Percentiles rank a stretch among this genome's conserved stretches.
These are phyloP conservation scores for Gibbula magus DNA, from an alignment of 2,888 invertebrate species.

Conservation along the genomic window DNA sequence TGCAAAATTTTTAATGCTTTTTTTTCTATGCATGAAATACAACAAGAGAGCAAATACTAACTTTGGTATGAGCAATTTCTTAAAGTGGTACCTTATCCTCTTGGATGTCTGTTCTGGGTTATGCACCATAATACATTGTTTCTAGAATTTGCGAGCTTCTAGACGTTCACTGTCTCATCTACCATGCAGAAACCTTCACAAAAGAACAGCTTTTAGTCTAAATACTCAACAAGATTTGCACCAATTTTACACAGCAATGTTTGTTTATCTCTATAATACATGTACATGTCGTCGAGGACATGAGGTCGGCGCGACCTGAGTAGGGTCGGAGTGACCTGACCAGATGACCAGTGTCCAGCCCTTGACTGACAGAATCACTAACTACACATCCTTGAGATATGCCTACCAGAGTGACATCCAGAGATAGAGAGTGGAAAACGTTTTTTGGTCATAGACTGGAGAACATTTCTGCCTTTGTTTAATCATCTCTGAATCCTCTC, in stretches of 20 bases:
- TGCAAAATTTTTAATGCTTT: background rate
- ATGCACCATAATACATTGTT: background rate
- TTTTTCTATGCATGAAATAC: background rate
- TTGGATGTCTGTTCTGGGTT: background rate
- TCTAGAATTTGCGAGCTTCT: background rate
- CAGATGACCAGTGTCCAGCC: background rate
- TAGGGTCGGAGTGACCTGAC: background rate
- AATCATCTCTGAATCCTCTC: background rate
- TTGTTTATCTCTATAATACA: slow-evolving; percentile 12
- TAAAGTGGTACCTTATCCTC: background rate
- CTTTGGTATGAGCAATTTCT: slow-evolving; percentile 18
- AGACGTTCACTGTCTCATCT: background rate
- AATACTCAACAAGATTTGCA: slow-evolving; percentile 12
- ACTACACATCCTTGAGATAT: background rate
- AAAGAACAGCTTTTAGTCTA: slow-evolving; percentile 14
- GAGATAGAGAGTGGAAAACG: background rate
- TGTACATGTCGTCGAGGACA: slow-evolving; percentile 1
- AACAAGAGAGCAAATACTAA: slow-evolving; percentile 1
- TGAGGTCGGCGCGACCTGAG: slow-evolving; percentile 10
- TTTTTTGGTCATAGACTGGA: background rate
- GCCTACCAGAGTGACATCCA: background rate
- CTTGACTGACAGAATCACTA: background rate
- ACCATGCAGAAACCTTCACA: slow-evolving; percentile 15
- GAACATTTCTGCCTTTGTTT: background rate
- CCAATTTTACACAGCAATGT: slow-evolving; percentile 22